Conservation (phyloP, 92 coral and sea anemone species). For the Phenganax subtilis region DNA sequence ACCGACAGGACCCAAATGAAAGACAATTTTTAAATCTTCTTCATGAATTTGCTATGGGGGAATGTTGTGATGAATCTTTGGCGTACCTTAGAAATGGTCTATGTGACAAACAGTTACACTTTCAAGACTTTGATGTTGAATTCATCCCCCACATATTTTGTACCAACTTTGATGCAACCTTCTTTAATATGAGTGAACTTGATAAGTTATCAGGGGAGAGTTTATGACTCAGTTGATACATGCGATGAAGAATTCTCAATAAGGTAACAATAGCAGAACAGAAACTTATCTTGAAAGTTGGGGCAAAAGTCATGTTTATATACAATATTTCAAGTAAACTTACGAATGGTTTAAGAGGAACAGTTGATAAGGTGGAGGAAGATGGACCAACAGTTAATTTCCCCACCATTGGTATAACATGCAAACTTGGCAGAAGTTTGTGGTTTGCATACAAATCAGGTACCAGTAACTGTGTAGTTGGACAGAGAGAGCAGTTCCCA, state of each 20-base stretch:
- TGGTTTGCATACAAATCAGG: slow-evolving; percentile 32
- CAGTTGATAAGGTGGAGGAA: slow-evolving; percentile 15
- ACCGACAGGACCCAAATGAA: slow-evolving; percentile 35
- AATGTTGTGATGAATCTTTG: slow-evolving; percentile 14
- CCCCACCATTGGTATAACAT: slow-evolving; percentile 31
- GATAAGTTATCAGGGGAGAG: slow-evolving; percentile 38
- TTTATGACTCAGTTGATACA: slow-evolving; percentile 35
- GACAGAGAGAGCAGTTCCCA: slow-evolving; percentile 37
- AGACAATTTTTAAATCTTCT: slow-evolving; percentile 31
- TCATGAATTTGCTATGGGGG: slow-evolving; percentile 10
- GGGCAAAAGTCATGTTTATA: slow-evolving; percentile 49
- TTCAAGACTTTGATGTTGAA: slow-evolving; percentile 32
- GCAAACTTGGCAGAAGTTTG: slow-evolving; percentile 11
- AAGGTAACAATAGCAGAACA: slow-evolving; percentile 37
- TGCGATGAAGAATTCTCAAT: slow-evolving; percentile 35
- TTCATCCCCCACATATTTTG: slow-evolving; percentile 47
- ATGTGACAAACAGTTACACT: slow-evolving; percentile 29
- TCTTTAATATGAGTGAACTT: slow-evolving; percentile 30
- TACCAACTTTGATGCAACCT: slow-evolving; percentile 57
- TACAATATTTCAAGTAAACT: slow-evolving; percentile 38
- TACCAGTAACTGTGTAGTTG: slow-evolving; percentile 32
- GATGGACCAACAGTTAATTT: slow-evolving; percentile 7
- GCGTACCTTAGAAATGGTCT: slow-evolving; percentile 1
- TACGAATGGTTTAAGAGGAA: slow-evolving; percentile 45
- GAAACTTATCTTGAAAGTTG: slow-evolving; percentile 40